Percentiles rank a stretch among this genome's conserved stretches.
phyloP scores from a whole-genome alignment of 2,888 invertebrate species.

The Sisyra nigra region DNA sequence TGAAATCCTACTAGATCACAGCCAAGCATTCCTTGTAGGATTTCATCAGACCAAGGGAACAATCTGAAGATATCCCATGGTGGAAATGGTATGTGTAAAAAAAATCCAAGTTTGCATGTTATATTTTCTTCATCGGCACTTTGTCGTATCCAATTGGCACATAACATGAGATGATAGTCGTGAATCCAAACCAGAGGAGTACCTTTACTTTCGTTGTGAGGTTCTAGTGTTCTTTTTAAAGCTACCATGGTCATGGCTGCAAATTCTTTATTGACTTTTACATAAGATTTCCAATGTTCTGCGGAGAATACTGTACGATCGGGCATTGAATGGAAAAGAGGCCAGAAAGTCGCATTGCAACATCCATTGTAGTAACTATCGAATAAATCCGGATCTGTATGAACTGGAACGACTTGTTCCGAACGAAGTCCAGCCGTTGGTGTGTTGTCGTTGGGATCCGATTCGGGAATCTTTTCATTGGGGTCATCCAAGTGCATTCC shows the following conservation, averaged over 20 bases:
- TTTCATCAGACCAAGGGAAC: constrained; percentile 87
- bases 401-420: constrained; percentile 51
- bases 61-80: constrained; percentile 86
- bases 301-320: constrained; percentile 69
- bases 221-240: constrained; percentile 30
- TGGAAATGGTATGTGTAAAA: constrained; percentile 89
- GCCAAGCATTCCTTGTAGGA: constrained; percentile 79
- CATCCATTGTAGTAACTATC: constrained; percentile 85
- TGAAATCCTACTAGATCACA: constrained; percentile 91
- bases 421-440: constrained; percentile 76
- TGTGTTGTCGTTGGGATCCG: constrained; percentile 69
- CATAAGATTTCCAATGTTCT: constrained; percentile 72
- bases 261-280: constrained; percentile 64
- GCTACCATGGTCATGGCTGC: constrained; percentile 64
- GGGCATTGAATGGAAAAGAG: constrained; percentile 84
- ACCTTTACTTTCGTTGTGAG: constrained; percentile 17
- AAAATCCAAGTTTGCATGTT: constrained; percentile 73
- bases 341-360: constrained; percentile 87
- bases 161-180: constrained; percentile 86
- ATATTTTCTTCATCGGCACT: constrained; percentile 61
- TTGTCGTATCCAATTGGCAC: constrained; percentile 81
- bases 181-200: constrained; percentile 84
- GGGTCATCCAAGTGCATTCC: constrained; percentile 67
- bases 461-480: constrained; percentile 68
- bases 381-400: constrained; percentile 57